A percentile compares a stretch with the other conserved stretches of the same genome.
Conservation (phyloP, 2,797 vertebrate species). For the Harpagifer antarcticus region DNA sequence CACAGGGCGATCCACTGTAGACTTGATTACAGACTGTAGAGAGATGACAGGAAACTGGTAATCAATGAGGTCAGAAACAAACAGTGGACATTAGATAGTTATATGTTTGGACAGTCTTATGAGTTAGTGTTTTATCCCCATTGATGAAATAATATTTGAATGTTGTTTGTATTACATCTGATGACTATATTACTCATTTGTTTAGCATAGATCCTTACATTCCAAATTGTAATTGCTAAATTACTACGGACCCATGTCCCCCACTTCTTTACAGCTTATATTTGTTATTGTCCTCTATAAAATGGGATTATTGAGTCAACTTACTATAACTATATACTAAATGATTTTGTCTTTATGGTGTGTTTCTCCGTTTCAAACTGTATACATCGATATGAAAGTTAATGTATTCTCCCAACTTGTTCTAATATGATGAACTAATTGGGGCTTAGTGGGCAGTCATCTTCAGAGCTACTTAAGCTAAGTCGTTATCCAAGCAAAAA, state of each 20-base stretch:
- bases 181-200: background rate
- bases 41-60: background rate
- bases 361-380: background rate
- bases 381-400: background rate
- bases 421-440: no score
- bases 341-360: no score
- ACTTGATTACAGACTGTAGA: background rate
- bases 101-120: no score
- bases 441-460: background rate
- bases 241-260: no score
- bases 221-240: background rate
- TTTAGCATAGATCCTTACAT: background rate
- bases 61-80: background rate
- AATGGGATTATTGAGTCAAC: no score
- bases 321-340: no score
- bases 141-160: background rate
- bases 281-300: no score
- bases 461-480: background rate
- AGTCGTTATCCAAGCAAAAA: background rate
- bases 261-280: no score
- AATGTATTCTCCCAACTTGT: background rate
- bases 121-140: background rate
- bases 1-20: no score
- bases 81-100: background rate
- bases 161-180: background rate